Percentiles rank a stretch among this genome's conserved stretches.
Evolutionary conservation across 23 tunicate genomes (phyloP).

Genomic region (Pegea sp.): DNA sequence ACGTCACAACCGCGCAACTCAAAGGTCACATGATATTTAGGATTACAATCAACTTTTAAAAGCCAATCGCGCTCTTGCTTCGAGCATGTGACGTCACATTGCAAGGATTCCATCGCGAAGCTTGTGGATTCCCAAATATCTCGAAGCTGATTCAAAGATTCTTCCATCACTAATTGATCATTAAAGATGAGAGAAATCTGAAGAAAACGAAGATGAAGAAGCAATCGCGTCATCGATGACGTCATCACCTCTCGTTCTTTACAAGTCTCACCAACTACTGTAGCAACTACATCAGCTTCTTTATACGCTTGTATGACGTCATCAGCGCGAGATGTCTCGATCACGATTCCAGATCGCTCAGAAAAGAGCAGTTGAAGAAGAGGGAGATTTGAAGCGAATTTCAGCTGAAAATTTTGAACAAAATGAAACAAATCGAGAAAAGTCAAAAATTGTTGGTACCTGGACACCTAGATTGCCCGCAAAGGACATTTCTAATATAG

Average conservation of each 20-base stretch:
- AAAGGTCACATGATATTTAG: conserved; percentile 17
- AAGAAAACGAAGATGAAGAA: neutral
- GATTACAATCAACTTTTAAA: conserved; percentile 8
- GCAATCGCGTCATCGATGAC: neutral
- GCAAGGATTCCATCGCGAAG: conserved; percentile 39
- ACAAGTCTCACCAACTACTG: conserved; percentile 22
- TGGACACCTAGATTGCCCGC: conserved; percentile 69
- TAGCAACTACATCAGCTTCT: conserved; percentile 7
- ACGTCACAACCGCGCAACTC: no score
- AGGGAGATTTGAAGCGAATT: conserved; percentile 2
- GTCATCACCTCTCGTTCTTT: conserved; percentile 6
- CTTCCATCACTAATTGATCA: conserved; percentile 10
- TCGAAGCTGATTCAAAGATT: conserved; percentile 7
- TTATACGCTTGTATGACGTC: conserved; percentile 13
- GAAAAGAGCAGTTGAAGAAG: conserved; percentile 21
- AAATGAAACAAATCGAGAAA: no score
- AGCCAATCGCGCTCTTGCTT: conserved; percentile 23
- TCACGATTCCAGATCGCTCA: conserved; percentile 37
- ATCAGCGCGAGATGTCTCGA: conserved; percentile 21
- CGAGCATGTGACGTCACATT: conserved; percentile 41
- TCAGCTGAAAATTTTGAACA: conserved; percentile 5
- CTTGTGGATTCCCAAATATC: conserved; percentile 70
- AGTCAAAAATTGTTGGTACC: conserved; percentile 3
- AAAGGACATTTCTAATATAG: conserved; percentile 71
- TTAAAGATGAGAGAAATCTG: conserved; percentile 21